phyloP scores from a whole-genome alignment of 2,113 vertebrate genomes.

The Anguilla rostrata region DNA sequence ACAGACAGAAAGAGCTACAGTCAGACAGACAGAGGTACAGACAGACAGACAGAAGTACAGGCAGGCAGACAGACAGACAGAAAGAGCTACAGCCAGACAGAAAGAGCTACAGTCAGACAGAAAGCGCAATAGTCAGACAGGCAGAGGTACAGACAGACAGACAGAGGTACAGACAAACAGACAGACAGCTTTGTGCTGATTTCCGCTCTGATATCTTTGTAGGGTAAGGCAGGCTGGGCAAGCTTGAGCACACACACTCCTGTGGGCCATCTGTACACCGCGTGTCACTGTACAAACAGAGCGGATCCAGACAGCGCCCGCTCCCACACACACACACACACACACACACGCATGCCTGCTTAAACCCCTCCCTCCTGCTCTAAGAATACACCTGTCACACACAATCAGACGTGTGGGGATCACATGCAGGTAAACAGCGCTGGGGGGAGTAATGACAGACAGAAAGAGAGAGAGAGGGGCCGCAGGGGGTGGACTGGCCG shows the following conservation, averaged over 20 bases:
- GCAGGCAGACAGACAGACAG: no score
- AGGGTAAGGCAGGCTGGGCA: slow-evolving; percentile 7
- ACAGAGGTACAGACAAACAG: no score
- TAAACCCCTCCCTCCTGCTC: slow-evolving; percentile 14
- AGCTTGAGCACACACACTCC: not conserved
- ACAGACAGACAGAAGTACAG: no score
- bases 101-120: not conserved
- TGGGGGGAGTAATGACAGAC: not conserved
- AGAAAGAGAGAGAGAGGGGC: not conserved
- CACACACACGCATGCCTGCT: not conserved
- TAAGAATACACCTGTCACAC: not conserved
- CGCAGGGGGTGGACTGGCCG: not conserved
- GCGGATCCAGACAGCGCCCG: slow-evolving; percentile 8
- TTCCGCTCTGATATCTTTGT: slow-evolving; percentile 25
- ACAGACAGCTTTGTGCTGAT: not conserved
- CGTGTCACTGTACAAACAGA: slow-evolving; percentile 34
- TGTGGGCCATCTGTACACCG: slow-evolving; percentile 23
- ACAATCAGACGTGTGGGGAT: not conserved
- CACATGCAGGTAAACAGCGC: not conserved
- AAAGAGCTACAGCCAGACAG: no score
- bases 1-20: not conserved
- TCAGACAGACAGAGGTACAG: no score
- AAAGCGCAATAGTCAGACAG: no score
- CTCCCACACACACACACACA: not conserved
- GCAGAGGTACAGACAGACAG: no score